These are phyloP conservation scores for Synaphobranchus kaupii DNA, from an alignment of 2,797 vertebrate genomes.

Conservation along the genomic window DNA sequence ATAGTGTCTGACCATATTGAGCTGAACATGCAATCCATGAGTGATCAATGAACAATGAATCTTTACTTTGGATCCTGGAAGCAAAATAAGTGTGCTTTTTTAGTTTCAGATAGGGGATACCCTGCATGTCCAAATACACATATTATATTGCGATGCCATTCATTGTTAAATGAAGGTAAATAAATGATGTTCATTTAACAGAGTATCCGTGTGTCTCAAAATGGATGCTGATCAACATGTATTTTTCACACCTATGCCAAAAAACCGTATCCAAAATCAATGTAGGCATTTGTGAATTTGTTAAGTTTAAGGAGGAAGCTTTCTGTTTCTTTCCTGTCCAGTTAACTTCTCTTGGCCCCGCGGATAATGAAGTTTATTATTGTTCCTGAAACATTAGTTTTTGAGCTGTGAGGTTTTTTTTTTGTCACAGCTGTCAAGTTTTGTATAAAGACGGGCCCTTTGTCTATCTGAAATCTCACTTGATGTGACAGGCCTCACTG, in stretches of 20 bases:
- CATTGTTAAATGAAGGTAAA: not conserved
- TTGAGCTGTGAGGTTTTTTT: not conserved
- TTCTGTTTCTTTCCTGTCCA: not conserved
- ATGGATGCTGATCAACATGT: not conserved
- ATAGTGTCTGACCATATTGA: not conserved
- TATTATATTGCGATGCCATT: not conserved
- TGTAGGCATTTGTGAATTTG: not conserved
- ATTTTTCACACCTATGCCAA: not conserved
- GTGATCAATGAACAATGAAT: not conserved
- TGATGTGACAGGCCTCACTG: conserved; percentile 1
- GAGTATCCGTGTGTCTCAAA: not conserved
- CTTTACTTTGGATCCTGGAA: not conserved
- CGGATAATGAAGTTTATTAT: not conserved
- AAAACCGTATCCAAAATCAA: not conserved
- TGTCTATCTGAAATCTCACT: conserved; percentile 1
- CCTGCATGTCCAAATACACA: not conserved
- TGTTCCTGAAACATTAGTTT: not conserved
- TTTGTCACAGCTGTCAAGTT: conserved; percentile 7
- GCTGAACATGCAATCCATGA: not conserved
- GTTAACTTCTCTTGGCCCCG: not conserved
- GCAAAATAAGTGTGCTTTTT: not conserved
- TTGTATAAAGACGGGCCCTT: not conserved
- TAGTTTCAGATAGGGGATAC: conserved; percentile 2
- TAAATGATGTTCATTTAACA: too few relatives aligned
- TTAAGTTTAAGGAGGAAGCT: not conserved